Conservation (phyloP, 2,888 invertebrate species). For the Xanthia togata region DNA sequence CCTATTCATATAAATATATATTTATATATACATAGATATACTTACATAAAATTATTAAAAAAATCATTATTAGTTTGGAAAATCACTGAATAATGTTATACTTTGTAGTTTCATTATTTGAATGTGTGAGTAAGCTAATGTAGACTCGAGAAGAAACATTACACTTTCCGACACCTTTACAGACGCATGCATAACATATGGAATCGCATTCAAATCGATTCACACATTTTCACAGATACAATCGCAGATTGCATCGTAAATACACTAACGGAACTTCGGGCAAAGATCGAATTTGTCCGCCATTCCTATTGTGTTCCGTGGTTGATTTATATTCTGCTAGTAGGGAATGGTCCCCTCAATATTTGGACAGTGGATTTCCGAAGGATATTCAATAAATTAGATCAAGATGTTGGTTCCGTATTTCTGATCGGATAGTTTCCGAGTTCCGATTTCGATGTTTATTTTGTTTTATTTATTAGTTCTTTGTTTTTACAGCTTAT, state of each 20-base stretch:
- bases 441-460: slow-evolving; percentile 15
- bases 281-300: slow-evolving; percentile 18
- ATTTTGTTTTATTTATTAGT: slow-evolving; percentile 7
- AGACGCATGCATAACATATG: background rate
- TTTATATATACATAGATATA: too few species aligned
- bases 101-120: background rate
- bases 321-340: slow-evolving; percentile 47
- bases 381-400: slow-evolving; percentile 47
- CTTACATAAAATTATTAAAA: too few species aligned
- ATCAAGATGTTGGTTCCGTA: slow-evolving; percentile 33
- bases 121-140: background rate
- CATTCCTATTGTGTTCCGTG: slow-evolving; percentile 4
- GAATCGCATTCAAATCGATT: slow-evolving; percentile 19
- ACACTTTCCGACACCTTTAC: too few species aligned
- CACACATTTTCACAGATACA: slow-evolving; percentile 2
- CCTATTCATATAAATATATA: too few species aligned
- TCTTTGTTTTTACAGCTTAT: background rate
- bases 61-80: too few species aligned
- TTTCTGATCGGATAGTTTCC: slow-evolving; percentile 25
- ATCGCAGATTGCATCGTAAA: slow-evolving; percentile 6
- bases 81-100: background rate
- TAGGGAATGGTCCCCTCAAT: slow-evolving; percentile 27
- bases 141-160: background rate
- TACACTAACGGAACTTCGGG: slow-evolving; percentile 2
- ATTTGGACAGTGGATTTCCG: slow-evolving; percentile 44